Percentiles rank a stretch among this genome's conserved stretches.
Conservation (phyloP, 1,140 invertebrate genomes). For the Helicoverpa zea region DNA sequence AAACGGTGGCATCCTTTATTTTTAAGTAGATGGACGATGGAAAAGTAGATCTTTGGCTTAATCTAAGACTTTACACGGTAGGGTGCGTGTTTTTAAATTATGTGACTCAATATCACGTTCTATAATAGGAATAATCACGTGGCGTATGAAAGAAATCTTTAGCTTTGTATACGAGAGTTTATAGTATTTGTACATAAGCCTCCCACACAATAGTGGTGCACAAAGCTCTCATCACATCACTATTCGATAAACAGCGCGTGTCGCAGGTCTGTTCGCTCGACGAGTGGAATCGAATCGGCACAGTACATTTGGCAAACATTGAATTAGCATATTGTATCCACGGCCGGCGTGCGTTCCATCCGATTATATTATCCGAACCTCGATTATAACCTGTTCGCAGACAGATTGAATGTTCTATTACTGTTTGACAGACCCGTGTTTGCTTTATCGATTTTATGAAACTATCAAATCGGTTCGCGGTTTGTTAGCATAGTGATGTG, state of each 20-base stretch:
- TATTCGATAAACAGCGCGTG: conserved; percentile 58
- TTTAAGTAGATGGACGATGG: too few relatives aligned
- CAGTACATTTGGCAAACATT: conserved; percentile 71
- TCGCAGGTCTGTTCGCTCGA: conserved; percentile 52
- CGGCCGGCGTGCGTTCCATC: conserved; percentile 49
- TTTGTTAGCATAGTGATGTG: conserved; percentile 27
- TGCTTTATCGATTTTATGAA: conserved; percentile 45
- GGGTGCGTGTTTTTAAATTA: too few relatives aligned
- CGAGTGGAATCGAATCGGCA: conserved; percentile 59
- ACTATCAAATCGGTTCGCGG: conserved; percentile 32
- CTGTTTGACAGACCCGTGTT: conserved; percentile 44
- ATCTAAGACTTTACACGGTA: too few relatives aligned
- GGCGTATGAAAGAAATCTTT: too few relatives aligned
- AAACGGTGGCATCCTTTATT: too few relatives aligned
- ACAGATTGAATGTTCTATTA: conserved; percentile 51
- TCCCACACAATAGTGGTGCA: conserved; percentile 22
- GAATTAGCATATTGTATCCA: conserved; percentile 70
- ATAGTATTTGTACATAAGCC: too few relatives aligned
- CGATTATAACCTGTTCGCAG: conserved; percentile 49
- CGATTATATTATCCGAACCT: conserved; percentile 47
- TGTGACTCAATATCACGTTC: too few relatives aligned
- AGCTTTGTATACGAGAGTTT: too few relatives aligned
- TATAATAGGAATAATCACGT: too few relatives aligned
- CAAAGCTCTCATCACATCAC: conserved; percentile 32
- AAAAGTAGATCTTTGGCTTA: too few relatives aligned